Evolutionary conservation across 2,113 vertebrate species (phyloP).

Genomic region (Talpa occidentalis): DNA sequence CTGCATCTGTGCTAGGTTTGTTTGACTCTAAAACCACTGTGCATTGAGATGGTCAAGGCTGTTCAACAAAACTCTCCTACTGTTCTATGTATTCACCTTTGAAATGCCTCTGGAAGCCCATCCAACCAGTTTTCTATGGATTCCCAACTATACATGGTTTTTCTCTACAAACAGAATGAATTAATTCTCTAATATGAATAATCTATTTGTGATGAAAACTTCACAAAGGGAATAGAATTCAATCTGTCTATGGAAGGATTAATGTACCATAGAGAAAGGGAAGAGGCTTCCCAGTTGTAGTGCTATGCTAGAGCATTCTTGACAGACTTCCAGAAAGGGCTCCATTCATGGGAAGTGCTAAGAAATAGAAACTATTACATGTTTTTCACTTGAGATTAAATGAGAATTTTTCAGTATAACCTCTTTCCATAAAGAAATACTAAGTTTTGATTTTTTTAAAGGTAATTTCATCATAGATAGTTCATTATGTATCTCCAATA

Average conservation of each 20-base stretch:
- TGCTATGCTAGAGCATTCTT: background rate
- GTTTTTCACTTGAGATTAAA: too few species aligned
- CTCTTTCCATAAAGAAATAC: too few species aligned
- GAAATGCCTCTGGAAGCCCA: background rate
- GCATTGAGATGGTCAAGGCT: background rate
- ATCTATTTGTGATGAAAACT: background rate
- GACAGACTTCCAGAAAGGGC: background rate
- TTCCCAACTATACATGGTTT: background rate
- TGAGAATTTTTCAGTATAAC: too few species aligned
- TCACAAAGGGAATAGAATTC: background rate
- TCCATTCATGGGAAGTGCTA: background rate
- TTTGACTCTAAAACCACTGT: conserved; percentile 5
- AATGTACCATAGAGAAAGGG: background rate
- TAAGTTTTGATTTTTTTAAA: too few species aligned
- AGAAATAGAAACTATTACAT: background rate
- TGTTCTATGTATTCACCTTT: background rate
- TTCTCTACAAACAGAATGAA: background rate
- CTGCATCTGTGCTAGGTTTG: background rate
- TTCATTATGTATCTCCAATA: too few species aligned
- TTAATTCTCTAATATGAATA: background rate
- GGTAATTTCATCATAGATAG: too few species aligned
- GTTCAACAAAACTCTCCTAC: background rate
- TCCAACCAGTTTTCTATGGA: background rate
- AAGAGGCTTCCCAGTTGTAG: background rate
- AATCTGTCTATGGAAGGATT: background rate